phyloP scores from a whole-genome alignment of 2,113 vertebrate species.

The Chionodraco myersi region DNA sequence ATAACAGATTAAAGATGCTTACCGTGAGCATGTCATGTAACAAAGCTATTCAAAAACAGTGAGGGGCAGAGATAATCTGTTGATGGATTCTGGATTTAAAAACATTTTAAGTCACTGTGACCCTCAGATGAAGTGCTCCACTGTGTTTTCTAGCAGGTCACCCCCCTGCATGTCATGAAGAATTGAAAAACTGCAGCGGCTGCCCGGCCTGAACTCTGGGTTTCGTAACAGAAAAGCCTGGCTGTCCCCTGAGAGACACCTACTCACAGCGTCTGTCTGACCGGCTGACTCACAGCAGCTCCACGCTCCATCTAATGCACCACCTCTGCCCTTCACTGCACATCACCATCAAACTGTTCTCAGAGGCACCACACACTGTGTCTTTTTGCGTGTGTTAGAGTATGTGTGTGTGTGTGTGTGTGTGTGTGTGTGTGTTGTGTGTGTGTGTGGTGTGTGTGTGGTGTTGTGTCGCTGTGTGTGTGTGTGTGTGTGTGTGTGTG shows the following conservation, averaged over 20 bases:
- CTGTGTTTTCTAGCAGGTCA: constrained; percentile 20
- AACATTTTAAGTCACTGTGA: constrained; percentile 18
- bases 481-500: constrained; percentile 31
- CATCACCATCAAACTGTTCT: constrained; percentile 68
- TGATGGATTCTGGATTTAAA: constrained; percentile 48
- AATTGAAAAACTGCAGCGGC: constrained; percentile 55
- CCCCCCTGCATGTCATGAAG: constrained; percentile 52
- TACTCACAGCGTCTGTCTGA: constrained; percentile 64
- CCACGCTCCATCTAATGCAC: constrained; percentile 64
- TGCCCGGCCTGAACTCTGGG: constrained; percentile 31
- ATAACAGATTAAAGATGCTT: constrained; percentile 2
- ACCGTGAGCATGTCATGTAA: constrained; percentile 5
- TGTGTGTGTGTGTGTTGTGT: constrained; percentile 3
- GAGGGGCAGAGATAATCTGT: constrained; percentile 47
- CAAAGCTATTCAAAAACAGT: constrained; percentile 8
- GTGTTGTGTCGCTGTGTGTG: constrained; percentile 13
- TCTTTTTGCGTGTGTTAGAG: constrained; percentile 3
- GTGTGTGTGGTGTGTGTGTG: constrained; percentile 1
- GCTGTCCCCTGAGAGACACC: constrained; percentile 70
- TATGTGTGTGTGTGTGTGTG: constrained; percentile 2
- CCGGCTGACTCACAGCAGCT: constrained; percentile 66
- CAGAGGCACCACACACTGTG: constrained; percentile 24
- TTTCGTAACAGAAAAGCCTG: constrained; percentile 63
- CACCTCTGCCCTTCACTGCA: constrained; percentile 71
- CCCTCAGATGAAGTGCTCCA: constrained; percentile 25